These are phyloP conservation scores for Chaenocephalus aceratus DNA, from an alignment of 2,113 vertebrate genomes.

Conservation along the genomic window DNA sequence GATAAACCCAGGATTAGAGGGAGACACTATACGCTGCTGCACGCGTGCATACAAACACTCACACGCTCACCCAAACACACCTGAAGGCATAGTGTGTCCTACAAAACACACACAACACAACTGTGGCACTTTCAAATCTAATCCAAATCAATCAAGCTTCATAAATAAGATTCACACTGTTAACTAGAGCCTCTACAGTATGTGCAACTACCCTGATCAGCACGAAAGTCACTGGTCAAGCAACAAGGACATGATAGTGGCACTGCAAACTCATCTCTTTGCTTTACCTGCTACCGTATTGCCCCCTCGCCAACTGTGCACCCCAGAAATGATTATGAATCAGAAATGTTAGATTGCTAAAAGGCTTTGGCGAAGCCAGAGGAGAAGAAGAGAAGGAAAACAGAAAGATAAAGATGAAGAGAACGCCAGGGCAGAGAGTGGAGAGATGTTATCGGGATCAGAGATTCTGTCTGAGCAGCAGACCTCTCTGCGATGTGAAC, in stretches of 20 bases:
- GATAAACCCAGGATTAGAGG: constrained; percentile 79
- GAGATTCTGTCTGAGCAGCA: constrained; percentile 65
- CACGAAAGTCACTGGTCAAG: constrained; percentile 17
- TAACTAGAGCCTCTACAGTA: neutral
- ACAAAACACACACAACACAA: constrained; percentile 2
- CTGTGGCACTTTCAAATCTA: neutral
- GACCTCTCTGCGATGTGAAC: constrained; percentile 67
- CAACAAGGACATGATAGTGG: constrained; percentile 24
- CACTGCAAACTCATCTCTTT: constrained; percentile 33
- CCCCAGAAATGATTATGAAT: constrained; percentile 60
- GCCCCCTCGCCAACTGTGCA: constrained; percentile 1
- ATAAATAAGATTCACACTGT: neutral
- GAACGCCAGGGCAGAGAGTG: constrained; percentile 61
- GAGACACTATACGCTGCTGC: constrained; percentile 59
- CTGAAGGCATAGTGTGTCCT: neutral
- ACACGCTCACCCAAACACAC: neutral
- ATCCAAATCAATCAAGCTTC: constrained; percentile 1
- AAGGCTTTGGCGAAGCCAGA: constrained; percentile 36
- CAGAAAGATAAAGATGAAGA: constrained; percentile 61
- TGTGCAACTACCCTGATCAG: neutral
- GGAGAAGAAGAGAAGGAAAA: constrained; percentile 42
- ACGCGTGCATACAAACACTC: constrained; percentile 15
- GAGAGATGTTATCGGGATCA: constrained; percentile 78
- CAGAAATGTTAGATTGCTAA: constrained; percentile 44
- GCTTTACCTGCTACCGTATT: constrained; percentile 9